Conservation (phyloP, 2,888 invertebrate genomes). For the Nymphalis polychloros region DNA sequence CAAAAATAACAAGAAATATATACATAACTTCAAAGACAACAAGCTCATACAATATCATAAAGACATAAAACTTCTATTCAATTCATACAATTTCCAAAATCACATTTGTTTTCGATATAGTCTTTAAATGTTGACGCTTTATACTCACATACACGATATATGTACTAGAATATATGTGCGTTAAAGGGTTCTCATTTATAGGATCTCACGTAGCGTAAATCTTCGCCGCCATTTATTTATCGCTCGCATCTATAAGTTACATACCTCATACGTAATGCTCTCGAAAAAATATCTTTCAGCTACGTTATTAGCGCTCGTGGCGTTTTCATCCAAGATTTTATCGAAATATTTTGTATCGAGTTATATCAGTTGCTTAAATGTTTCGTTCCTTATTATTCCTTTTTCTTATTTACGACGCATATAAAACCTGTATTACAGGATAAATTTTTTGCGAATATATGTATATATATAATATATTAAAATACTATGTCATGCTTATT, state of each 20-base stretch:
- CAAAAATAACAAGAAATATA: background rate
- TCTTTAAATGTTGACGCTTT: background rate
- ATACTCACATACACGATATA: background rate
- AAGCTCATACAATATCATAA: background rate
- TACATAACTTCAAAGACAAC: background rate
- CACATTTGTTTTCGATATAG: background rate
- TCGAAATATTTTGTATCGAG: conserved; percentile 3
- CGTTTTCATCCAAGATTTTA: background rate
- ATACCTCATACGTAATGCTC: conserved; percentile 12
- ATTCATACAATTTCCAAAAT: background rate
- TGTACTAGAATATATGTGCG: background rate
- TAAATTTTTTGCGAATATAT: too few species aligned
- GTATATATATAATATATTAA: too few species aligned
- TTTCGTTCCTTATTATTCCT: background rate
- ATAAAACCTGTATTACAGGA: too few species aligned
- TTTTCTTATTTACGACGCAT: background rate
- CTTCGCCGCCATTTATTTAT: conserved; percentile 14
- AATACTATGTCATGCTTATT: too few species aligned
- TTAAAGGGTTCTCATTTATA: conserved; percentile 8
- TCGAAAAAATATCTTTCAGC: conserved; percentile 13
- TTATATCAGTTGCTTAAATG: background rate
- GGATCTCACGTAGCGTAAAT: conserved; percentile 8
- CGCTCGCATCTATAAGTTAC: conserved; percentile 12
- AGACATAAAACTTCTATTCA: background rate
- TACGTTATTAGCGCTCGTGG: conserved; percentile 12